Conservation (phyloP, 2,113 vertebrate genomes). For the Thalassoma bifasciatum region DNA sequence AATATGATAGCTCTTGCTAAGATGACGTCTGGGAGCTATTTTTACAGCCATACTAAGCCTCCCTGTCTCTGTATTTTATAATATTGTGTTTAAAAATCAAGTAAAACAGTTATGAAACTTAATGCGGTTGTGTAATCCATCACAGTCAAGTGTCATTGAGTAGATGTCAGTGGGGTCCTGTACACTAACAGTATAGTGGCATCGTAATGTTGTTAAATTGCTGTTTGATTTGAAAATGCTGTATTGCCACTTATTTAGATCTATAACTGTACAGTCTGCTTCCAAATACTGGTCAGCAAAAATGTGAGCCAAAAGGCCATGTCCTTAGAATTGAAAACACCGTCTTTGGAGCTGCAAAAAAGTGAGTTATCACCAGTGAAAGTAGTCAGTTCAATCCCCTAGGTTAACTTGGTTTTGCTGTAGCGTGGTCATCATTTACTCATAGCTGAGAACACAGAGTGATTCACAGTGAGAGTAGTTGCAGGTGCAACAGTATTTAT, state of each 20-base stretch:
- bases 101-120: not conserved
- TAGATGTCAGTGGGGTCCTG: not conserved
- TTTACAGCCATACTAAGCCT: not conserved
- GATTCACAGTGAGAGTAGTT: not conserved
- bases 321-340: not conserved
- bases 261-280: not conserved
- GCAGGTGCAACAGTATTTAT: not conserved
- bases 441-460: not conserved
- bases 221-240: slow-evolving; percentile 1
- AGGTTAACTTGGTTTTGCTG: not conserved
- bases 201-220: slow-evolving; percentile 7
- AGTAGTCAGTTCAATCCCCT: too few relatives aligned
- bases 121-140: slow-evolving; percentile 8
- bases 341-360: not conserved
- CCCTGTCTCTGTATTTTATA: slow-evolving; percentile 12
- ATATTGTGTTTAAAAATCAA: slow-evolving; percentile 4
- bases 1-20: too few relatives aligned
- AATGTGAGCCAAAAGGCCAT: not conserved
- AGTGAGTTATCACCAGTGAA: not conserved
- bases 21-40: not conserved
- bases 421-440: not conserved
- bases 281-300: slow-evolving; percentile 7
- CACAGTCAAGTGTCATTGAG: not conserved
- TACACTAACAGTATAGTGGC: not conserved
- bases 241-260: not conserved